A percentile compares a stretch with the other conserved stretches of the same genome.
Evolutionary conservation across 2,113 vertebrate genomes (phyloP).

Genomic region (Tonatia bakeri): DNA sequence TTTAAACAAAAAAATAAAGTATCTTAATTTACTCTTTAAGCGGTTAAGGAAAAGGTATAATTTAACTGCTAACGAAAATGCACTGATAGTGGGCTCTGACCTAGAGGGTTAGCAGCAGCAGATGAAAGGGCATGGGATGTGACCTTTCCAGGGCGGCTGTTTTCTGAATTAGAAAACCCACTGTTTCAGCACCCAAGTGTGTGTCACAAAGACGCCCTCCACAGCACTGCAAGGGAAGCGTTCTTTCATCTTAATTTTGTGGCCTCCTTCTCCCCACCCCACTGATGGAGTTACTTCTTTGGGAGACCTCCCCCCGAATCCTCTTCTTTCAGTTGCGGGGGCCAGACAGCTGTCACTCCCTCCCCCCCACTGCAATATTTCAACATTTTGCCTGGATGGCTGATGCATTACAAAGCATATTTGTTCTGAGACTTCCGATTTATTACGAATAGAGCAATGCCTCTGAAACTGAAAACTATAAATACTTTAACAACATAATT

Average conservation of each 20-base stretch:
- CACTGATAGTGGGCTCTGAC: neutral
- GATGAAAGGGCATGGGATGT: neutral
- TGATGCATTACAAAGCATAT: neutral
- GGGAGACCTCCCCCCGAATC: neutral
- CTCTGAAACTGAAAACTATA: neutral
- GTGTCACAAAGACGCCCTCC: neutral
- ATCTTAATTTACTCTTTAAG: neutral
- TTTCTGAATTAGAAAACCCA: neutral
- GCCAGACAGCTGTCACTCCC: neutral
- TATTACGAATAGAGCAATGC: neutral
- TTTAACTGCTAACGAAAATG: neutral
- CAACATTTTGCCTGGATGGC: neutral
- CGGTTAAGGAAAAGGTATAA: neutral
- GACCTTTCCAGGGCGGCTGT: neutral
- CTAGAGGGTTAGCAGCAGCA: neutral
- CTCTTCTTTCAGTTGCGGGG: neutral
- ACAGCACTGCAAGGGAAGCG: neutral
- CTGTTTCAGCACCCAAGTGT: neutral
- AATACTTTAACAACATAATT: neutral
- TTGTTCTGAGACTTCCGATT: neutral
- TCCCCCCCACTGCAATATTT: neutral
- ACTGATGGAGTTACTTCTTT: neutral
- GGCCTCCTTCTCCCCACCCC: neutral
- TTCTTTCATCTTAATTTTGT: neutral
- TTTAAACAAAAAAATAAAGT: slow-evolving; percentile 2